These are phyloP conservation scores for Amiota communis DNA, from an alignment of 2,888 invertebrate genomes.

Conservation along the genomic window DNA sequence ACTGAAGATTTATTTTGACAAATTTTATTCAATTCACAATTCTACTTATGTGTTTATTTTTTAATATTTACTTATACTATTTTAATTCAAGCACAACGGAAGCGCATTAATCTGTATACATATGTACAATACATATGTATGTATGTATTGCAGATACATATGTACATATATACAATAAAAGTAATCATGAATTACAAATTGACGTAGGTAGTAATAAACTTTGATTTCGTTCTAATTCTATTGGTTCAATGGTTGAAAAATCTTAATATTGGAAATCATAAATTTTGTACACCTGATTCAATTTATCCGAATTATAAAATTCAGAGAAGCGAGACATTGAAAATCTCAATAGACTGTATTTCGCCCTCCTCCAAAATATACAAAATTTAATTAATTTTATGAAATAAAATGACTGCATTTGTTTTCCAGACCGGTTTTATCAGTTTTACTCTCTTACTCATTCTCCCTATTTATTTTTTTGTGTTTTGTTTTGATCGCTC, in stretches of 20 bases:
- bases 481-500: slow-evolving; percentile 34
- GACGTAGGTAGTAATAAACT: not conserved
- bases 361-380: not conserved
- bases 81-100: no score
- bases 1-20: not conserved
- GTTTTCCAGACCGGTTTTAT: slow-evolving; percentile 21
- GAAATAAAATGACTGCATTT: not conserved
- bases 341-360: not conserved
- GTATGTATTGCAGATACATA: not conserved
- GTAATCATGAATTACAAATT: no score
- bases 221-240: not conserved
- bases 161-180: no score
- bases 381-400: not conserved
- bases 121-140: not conserved
- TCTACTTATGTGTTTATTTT: not conserved
- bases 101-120: not conserved
- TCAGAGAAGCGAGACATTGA: not conserved
- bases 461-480: slow-evolving; percentile 7
- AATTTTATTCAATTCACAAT: not conserved
- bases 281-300: not conserved
- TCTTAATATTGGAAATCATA: not conserved
- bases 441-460: not conserved
- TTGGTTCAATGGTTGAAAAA: not conserved
- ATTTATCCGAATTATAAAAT: not conserved
- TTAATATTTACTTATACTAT: not conserved